Evolutionary conservation across 2,888 invertebrate species (phyloP), one percentile per base, ranked within the genome.

Genomic region (Stegana nigrithorax): DNA sequence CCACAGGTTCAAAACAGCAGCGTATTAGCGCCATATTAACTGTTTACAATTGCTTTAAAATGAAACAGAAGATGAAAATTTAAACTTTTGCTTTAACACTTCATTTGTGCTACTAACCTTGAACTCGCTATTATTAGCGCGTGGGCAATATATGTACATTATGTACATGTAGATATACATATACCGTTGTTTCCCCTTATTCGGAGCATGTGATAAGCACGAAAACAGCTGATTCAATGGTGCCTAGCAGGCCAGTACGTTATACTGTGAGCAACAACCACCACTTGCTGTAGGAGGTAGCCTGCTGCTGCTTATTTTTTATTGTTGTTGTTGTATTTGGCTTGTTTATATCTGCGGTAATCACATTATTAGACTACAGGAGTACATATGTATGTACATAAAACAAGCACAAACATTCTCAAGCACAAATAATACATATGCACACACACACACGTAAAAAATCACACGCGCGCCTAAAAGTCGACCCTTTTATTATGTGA

Each of bases 1-100:
- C 93, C 17, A 89, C 88, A 59, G 90, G 88, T 81, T 93, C 93
- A 83, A 93, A 93, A 86, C 93, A 93, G 86, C 93, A 93, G 83
- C 90, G 92, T 68, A 93, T 79, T 50, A 84, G 66, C 8, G 84
- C 84, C 84, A 84, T 84, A 63, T 64, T 64, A 5, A 14, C n/a
- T 32, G 6, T 5, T 5, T 5, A 32, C 21, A 47, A 57, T 26
- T 36, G 61, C 44, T 8, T 12, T 23, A 55, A 21, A 19, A 23
- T 21, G 14, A 55, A 32, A 36, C 6, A 17, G n/a, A 7, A 29
- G 10, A 39, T 8, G 39, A n/a, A 39, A n/a, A n/a, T n/a, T n/a
- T n/a, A n/a, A n/a, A n/a, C n/a, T n/a, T 10, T 4, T 14, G 29
- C 39, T 2, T 39, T 39, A 17, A 17, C 39, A 17, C 39, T 39